Conservation (phyloP, 2,113 vertebrate species). For the Accipiter cooperii region DNA sequence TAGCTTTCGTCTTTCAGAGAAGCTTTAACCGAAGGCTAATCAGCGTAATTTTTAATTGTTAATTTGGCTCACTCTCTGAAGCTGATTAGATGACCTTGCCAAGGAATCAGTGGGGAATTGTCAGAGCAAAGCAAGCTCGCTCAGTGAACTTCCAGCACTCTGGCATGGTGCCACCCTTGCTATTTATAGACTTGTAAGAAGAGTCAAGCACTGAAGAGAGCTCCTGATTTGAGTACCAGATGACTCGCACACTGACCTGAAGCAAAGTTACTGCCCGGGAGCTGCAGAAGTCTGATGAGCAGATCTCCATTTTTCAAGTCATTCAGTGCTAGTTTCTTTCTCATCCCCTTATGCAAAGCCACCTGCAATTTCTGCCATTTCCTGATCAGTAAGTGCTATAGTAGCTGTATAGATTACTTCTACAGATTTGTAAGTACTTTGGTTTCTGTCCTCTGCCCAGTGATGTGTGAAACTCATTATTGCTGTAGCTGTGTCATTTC, state of each 20-base stretch:
- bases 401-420: background rate
- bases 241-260: background rate
- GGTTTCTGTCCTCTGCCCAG: background rate
- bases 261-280: background rate
- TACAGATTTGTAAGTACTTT: fast-evolving
- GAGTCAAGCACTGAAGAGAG: background rate
- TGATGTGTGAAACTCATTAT: fast-evolving
- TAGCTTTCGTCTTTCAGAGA: background rate
- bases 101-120: background rate
- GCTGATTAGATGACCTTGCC: background rate
- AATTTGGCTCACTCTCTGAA: background rate
- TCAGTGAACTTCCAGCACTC: background rate
- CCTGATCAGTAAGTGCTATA: fast-evolving
- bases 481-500: background rate
- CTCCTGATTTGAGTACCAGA: background rate
- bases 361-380: background rate
- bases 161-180: background rate
- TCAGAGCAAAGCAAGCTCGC: background rate
- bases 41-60: background rate
- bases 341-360: fast-evolving
- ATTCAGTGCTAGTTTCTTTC: fast-evolving
- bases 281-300: background rate
- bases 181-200: background rate
- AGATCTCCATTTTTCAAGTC: background rate
- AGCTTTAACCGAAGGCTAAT: background rate